Evolutionary conservation across 2,888 invertebrate genomes (phyloP).

Genomic region (Eristalinus sepulchralis): DNA sequence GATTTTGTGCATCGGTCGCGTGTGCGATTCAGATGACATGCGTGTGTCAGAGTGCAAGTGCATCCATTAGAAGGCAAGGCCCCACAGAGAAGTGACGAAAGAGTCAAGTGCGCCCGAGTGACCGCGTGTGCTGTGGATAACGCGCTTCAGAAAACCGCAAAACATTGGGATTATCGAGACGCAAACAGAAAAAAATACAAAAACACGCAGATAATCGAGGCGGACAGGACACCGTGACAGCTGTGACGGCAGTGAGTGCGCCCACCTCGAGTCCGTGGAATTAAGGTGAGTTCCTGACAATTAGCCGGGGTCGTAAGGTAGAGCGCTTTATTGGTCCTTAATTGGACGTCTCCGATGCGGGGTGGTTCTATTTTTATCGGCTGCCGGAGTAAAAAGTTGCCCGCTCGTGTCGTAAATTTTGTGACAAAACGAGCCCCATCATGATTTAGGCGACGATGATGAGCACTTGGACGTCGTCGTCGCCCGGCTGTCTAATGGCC

Average conservation of each 20-base stretch:
- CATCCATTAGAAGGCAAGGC: slow-evolving; percentile 18
- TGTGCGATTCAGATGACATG: slow-evolving; percentile 39
- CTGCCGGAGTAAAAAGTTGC: neutral
- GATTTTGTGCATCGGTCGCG: neutral
- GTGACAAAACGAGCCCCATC: neutral
- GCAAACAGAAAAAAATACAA: no score
- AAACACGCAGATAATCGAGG: no score
- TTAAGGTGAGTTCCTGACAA: slow-evolving; percentile 9
- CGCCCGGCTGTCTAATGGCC: neutral
- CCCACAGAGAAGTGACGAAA: slow-evolving; percentile 3
- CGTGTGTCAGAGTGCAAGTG: slow-evolving; percentile 60
- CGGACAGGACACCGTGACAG: slow-evolving; percentile 1
- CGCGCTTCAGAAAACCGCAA: slow-evolving; percentile 41
- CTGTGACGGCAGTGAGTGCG: neutral
- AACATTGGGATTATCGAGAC: slow-evolving; percentile 61
- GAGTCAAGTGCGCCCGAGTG: neutral
- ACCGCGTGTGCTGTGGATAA: slow-evolving; percentile 60
- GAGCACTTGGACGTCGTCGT: neutral
- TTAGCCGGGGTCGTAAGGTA: neutral
- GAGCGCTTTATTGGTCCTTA: neutral
- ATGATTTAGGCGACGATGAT: neutral
- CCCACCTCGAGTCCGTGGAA: neutral
- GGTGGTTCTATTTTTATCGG: neutral
- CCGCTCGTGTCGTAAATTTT: neutral
- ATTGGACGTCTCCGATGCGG: neutral